Conservation (phyloP, 1,140 invertebrate species). For the Stratiolaelaps scimitus region DNA sequence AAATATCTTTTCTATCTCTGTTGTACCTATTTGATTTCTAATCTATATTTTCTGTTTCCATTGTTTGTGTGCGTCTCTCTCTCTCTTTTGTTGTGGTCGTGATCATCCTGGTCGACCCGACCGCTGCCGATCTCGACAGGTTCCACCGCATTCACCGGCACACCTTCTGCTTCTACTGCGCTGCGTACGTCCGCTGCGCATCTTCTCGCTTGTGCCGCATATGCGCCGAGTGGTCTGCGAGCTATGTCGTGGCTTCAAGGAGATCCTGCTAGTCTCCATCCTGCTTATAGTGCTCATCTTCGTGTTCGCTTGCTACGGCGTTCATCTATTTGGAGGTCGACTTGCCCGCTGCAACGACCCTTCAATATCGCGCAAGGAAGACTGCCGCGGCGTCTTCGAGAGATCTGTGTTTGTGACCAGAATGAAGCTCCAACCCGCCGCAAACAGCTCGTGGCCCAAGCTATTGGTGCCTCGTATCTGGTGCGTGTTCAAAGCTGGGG, state of each 20-base stretch:
- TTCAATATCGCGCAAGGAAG: slow-evolving; percentile 57
- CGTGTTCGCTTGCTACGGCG: slow-evolving; percentile 96
- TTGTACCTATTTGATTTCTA: too few relatives aligned
- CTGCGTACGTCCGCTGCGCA: slow-evolving; percentile 85
- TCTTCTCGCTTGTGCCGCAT: slow-evolving; percentile 95
- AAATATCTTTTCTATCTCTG: too few relatives aligned
- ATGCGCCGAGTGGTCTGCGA: slow-evolving; percentile 99
- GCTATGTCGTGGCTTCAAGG: slow-evolving; percentile 95
- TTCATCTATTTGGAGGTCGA: slow-evolving; percentile 89
- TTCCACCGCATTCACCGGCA: slow-evolving; percentile 77
- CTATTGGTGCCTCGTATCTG: slow-evolving; percentile 94
- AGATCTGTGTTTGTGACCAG: slow-evolving; percentile 91
- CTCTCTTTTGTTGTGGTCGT: too few relatives aligned
- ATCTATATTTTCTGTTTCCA: too few relatives aligned
- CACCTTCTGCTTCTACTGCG: slow-evolving; percentile 92
- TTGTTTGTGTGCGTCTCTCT: too few relatives aligned
- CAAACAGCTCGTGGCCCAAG: slow-evolving; percentile 73
- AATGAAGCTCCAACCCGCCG: slow-evolving; percentile 75
- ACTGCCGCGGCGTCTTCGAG: slow-evolving; percentile 91
- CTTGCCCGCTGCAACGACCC: slow-evolving; percentile 95
- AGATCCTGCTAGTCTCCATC: slow-evolving; percentile 92
- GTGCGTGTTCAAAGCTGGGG: slow-evolving; percentile 52
- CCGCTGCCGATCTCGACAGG: too few relatives aligned
- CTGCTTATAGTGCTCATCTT: slow-evolving; percentile 97
- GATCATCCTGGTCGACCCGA: too few relatives aligned